Evolutionary conservation across 2,797 vertebrate genomes (phyloP).

Genomic region (Phrynocephalus forsythii): DNA sequence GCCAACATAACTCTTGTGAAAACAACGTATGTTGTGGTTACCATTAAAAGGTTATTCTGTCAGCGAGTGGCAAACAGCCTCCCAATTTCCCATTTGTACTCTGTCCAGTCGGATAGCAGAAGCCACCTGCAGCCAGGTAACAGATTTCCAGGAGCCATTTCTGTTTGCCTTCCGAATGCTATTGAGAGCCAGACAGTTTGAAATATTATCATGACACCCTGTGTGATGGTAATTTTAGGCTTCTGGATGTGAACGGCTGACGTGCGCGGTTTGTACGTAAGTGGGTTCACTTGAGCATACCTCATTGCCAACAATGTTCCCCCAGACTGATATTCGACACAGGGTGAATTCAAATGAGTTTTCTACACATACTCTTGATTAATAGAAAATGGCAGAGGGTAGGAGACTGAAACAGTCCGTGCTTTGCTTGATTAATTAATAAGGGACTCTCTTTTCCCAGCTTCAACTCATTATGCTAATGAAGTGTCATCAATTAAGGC

Average conservation of each 20-base stretch:
- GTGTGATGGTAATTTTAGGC: constrained; percentile 53
- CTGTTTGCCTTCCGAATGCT: constrained; percentile 57
- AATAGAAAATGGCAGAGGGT: constrained; percentile 81
- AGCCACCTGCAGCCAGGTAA: constrained; percentile 51
- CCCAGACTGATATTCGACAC: constrained; percentile 70
- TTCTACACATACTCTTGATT: constrained; percentile 78
- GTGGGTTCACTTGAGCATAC: constrained; percentile 67
- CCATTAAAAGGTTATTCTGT: constrained; percentile 40
- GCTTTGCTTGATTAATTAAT: constrained; percentile 86
- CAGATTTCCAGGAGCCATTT: constrained; percentile 34
- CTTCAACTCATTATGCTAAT: constrained; percentile 86
- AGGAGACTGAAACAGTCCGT: constrained; percentile 79
- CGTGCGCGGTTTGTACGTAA: constrained; percentile 52
- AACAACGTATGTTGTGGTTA: constrained; percentile 6
- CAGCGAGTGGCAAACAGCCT: not conserved
- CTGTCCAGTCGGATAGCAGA: constrained; percentile 31
- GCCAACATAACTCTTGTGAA: constrained; percentile 6
- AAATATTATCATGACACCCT: constrained; percentile 60
- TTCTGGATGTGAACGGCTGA: constrained; percentile 64
- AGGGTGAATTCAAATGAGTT: constrained; percentile 77
- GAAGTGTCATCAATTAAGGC: constrained; percentile 86
- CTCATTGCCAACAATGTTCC: constrained; percentile 65
- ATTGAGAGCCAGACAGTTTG: constrained; percentile 50
- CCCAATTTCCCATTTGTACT: not conserved
- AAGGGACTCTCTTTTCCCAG: constrained; percentile 83